phyloP scores from a whole-genome alignment of 2,113 vertebrate genomes.

The Azemiops feae region DNA sequence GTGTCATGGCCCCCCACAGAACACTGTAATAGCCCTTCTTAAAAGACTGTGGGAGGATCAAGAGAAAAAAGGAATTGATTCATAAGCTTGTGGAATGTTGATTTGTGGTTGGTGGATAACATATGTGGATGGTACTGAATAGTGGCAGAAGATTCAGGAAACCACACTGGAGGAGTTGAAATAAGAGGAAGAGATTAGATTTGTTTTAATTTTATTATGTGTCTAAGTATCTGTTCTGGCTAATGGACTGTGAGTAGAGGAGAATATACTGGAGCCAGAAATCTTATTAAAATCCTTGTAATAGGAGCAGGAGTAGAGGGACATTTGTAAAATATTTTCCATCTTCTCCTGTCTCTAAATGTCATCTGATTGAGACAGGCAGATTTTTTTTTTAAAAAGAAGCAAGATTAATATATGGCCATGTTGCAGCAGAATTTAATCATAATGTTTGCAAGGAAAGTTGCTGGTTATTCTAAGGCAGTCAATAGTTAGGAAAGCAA shows the following conservation, averaged over 20 bases:
- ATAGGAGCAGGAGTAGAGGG: neutral
- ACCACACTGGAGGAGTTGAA: neutral
- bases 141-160: neutral
- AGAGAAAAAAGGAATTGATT: neutral
- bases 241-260: neutral
- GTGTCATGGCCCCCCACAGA: neutral
- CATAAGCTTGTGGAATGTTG: neutral
- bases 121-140: neutral
- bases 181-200: neutral
- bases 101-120: neutral
- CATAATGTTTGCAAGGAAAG: neutral
- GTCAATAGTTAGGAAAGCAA: constrained; percentile 21
- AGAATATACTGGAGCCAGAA: neutral
- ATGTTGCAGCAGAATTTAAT: neutral
- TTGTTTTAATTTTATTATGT: neutral
- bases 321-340: neutral
- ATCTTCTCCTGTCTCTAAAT: neutral
- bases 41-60: neutral
- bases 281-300: neutral
- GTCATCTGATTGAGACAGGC: neutral
- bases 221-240: neutral
- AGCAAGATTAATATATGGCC: neutral
- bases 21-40: neutral
- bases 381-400: neutral
- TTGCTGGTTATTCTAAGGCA: constrained; percentile 9